Percentiles rank a stretch among this genome's conserved stretches.
phyloP scores from a whole-genome alignment of 2,797 vertebrate species.

The Sciurus vulgaris region DNA sequence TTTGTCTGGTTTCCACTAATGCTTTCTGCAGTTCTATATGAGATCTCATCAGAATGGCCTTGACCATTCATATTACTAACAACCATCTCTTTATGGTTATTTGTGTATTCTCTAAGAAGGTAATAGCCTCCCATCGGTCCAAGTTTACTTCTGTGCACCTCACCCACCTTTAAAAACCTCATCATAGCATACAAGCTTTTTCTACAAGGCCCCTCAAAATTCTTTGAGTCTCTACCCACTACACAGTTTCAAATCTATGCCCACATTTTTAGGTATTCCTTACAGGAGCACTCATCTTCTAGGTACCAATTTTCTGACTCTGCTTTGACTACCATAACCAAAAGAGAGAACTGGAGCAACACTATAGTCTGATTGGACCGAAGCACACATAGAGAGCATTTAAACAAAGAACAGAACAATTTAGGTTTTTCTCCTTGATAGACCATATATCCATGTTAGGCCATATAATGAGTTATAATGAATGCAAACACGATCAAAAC shows the following conservation, averaged over 20 bases:
- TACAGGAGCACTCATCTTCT: neutral
- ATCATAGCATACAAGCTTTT: neutral
- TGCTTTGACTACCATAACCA: neutral
- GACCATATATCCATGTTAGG: neutral
- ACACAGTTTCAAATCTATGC: neutral
- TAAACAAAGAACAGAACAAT: neutral
- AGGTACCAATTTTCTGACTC: neutral
- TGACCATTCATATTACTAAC: neutral
- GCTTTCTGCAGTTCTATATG: neutral
- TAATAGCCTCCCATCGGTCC: neutral
- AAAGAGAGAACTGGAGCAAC: neutral
- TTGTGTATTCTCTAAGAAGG: neutral
- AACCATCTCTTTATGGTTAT: neutral
- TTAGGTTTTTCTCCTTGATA: neutral
- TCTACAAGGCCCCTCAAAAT: neutral
- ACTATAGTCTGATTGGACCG: rapidly evolving
- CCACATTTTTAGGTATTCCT: neutral
- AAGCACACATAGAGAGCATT: neutral
- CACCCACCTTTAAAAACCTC: neutral
- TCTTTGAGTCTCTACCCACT: neutral
- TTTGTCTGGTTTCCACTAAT: neutral
- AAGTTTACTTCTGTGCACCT: neutral
- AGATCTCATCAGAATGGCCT: neutral
- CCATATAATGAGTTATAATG: neutral
- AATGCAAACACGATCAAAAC: neutral